Evolutionary conservation across 2,888 invertebrate genomes (phyloP).

Genomic region (Ophion ellenae): DNA sequence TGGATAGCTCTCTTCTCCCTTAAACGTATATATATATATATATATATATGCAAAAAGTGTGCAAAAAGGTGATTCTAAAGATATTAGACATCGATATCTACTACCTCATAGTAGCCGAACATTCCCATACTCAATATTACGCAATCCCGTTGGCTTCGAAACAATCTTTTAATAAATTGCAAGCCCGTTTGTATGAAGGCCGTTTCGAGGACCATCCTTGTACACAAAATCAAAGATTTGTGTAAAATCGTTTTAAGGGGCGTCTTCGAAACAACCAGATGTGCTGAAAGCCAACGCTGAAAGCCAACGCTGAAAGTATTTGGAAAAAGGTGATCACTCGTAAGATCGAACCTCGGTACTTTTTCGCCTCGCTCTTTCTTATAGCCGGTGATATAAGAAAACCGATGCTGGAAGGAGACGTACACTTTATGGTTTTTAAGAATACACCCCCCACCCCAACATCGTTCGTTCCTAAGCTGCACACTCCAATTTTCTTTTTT

Average conservation of each 20-base stretch:
- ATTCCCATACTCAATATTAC: too few species aligned
- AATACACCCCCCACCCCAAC: constrained; percentile 14
- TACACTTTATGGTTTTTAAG: constrained; percentile 38
- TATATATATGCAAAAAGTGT: too few species aligned
- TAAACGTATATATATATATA: background rate
- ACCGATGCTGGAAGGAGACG: constrained; percentile 15
- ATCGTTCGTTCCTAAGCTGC: constrained; percentile 5
- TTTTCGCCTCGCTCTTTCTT: constrained; percentile 6
- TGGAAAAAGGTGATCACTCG: constrained; percentile 41
- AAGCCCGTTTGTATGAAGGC: background rate
- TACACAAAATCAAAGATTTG: too few species aligned
- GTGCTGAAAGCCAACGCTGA: too few species aligned
- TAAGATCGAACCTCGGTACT: constrained; percentile 40
- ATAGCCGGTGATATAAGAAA: constrained; percentile 21
- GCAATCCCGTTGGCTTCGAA: too few species aligned
- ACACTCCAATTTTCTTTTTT: constrained; percentile 28
- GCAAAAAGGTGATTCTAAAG: too few species aligned
- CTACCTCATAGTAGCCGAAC: too few species aligned
- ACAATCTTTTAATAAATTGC: too few species aligned
- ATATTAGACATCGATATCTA: too few species aligned
- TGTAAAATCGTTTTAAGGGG: too few species aligned
- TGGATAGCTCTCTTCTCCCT: constrained; percentile 34
- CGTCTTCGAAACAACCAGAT: too few species aligned
- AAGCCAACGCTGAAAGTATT: background rate
- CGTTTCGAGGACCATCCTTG: too few species aligned